Evolutionary conservation across 2,113 vertebrate species (phyloP), one percentile per base, ranked within the genome.

Genomic region (Saccopteryx bilineata): DNA sequence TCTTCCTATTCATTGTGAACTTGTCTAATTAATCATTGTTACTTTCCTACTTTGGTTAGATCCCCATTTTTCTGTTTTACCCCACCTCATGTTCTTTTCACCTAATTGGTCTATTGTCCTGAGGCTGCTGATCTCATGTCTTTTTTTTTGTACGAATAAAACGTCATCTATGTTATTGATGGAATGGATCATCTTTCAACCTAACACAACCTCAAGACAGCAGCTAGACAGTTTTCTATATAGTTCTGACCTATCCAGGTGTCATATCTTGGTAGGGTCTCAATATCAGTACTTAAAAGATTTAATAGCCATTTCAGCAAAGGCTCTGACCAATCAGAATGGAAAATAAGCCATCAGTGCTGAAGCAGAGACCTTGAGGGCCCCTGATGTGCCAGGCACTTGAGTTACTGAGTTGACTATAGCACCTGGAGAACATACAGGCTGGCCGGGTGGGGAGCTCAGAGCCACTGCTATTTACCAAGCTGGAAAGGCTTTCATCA

Each of bases 281-380:
- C 88, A 31, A 19, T 81, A 85, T 72, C 72, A 9, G 72, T 61
- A 76, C 87, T 92, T 76, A 65, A 74, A 72, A 96, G 76, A 90
- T 95, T 90, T 54, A 82, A 66, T 86, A 87, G 75, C 71, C 84
- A 80, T 8, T 90, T 97, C 72, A 60, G 33, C 63, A 58, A 89
- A 88, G n/a, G 2, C 4, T 83, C 52, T 93, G 82, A 84, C 83
- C 28, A 76, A 13, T 95, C 46, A 54, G 56, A 87, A 72, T 18
- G 24, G 24, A 80, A 72, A 58, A 50, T 21, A 60, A 75, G 63
- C 3, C 80, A 61, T 82, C 23, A 7, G 9, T 46, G 19, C 14
- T 31, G n/a, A 91, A 28, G 24, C 50, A 50, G 84, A 68, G 14
- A 74, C 52, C 71, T 79, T 19, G 33, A 79, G 65, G 21, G 19